Percentiles rank a stretch among this genome's conserved stretches.
Conservation (phyloP, 2,797 vertebrate genomes). For the Spheniscus humboldti region DNA sequence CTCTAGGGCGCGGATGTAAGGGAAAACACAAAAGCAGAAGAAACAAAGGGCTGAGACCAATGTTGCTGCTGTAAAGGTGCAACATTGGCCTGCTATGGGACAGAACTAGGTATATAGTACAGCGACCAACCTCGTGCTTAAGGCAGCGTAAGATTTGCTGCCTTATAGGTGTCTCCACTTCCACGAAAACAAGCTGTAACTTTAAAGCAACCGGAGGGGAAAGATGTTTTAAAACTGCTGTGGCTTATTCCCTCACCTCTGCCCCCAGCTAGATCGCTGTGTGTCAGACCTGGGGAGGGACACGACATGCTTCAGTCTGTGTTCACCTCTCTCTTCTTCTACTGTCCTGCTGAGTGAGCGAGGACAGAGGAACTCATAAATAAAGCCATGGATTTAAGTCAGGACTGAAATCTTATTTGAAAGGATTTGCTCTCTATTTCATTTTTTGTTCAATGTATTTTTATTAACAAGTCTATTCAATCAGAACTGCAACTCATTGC, state of each 20-base stretch:
- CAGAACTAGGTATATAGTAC: too few relatives aligned
- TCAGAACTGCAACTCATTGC: conserved; percentile 39
- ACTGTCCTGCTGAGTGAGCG: background rate
- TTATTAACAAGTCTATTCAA: conserved; percentile 67
- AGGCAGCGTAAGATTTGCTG: background rate
- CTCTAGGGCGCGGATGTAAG: background rate
- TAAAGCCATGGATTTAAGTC: conserved; percentile 48
- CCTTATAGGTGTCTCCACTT: background rate
- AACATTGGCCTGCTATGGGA: background rate
- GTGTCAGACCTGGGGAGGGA: background rate
- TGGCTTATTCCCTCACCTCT: background rate
- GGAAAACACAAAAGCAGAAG: background rate
- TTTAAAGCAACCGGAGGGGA: background rate
- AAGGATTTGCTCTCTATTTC: conserved; percentile 68
- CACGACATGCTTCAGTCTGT: background rate
- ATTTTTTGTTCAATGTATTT: conserved; percentile 51
- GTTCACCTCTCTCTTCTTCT: background rate
- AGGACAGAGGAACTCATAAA: conserved; percentile 20
- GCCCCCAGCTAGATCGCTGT: background rate
- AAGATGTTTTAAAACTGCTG: background rate
- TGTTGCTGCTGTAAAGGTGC: background rate
- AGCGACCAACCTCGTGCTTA: background rate
- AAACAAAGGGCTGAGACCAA: background rate
- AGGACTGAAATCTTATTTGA: conserved; percentile 63
- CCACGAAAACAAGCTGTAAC: background rate